Conservation (phyloP, 1,140 invertebrate genomes). For the Rhysida immarginata region DNA sequence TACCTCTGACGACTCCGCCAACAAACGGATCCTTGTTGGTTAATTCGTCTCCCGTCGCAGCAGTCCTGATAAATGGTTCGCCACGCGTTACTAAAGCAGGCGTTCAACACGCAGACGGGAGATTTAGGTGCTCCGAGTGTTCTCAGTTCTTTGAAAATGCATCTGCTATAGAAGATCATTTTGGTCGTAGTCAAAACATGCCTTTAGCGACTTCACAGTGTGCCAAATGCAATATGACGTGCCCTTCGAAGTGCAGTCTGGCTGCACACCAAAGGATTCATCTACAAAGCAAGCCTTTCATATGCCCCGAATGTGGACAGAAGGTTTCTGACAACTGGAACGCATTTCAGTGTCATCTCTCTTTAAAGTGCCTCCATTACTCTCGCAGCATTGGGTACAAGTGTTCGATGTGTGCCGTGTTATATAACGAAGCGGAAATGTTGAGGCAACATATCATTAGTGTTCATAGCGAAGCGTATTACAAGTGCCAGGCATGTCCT, state of each 20-base stretch:
- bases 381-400: constrained; percentile 14
- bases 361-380: constrained; percentile 15
- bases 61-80: constrained; percentile 5
- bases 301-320: constrained; percentile 28
- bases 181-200: constrained; percentile 11
- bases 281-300: constrained; percentile 16
- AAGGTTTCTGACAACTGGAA: constrained; percentile 12
- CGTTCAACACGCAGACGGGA: neutral
- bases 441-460: constrained; percentile 19
- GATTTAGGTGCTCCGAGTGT: constrained; percentile 13
- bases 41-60: neutral
- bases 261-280: constrained; percentile 17
- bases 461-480: constrained; percentile 17
- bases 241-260: constrained; percentile 16
- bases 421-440: constrained; percentile 8
- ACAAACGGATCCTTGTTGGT: neutral
- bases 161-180: constrained; percentile 11
- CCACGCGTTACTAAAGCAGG: neutral
- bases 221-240: constrained; percentile 16
- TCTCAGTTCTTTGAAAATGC: constrained; percentile 13
- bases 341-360: constrained; percentile 19
- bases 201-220: constrained; percentile 10
- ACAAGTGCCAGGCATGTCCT: constrained; percentile 26
- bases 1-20: neutral
- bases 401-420: constrained; percentile 13